Base-by-base conservation (phyloP, 2,797 vertebrate genomes). In the Sebastes variabilis region DNA sequence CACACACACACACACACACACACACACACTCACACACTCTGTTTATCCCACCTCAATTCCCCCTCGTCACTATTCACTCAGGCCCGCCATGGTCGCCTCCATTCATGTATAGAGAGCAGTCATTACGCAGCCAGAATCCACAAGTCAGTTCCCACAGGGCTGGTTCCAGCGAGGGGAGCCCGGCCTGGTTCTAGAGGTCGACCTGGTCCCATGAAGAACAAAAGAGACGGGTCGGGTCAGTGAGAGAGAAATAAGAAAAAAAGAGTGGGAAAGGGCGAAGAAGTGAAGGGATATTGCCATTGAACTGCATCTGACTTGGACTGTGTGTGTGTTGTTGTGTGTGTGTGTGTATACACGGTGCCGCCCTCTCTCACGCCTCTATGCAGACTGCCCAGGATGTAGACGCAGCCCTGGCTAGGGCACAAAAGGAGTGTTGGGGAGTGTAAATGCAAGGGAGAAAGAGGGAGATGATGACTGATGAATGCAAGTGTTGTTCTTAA, bases 101-200 rank as follows among this genome's bases (percentile, higher is more conserved):
- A 88, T 93, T 93, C 89, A 89, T 61, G 20, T 64, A 82, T 38
- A 25, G 73, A 79, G 83, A 85, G 81, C 83, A 80, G 90, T 88
- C 90, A 81, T 81, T 83, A 89, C 80, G 76, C 85, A 82, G 85
- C 59, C 84, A 78, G 90, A 92, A 89, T 93, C 87, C 67, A 79
- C 84, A 91, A 92, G 82, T 90, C 81, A 27, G 90, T 92, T 94
- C 93, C 87, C 92, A 93, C 92, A 85, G 83, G 25, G 22, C 55
- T 77, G 1, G 68, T 76, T 90, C 75, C 85, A 82, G 77, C 18
- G 4, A 83, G 66, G 24, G 60, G 74, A 85, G 68, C 29, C 66
- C 36, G 82, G 79, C 75, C 85, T 71, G 85, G 89, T 88, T 93
- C 84, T 88, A 29, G 81, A 82, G 86, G 88, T 81, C 52, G 72